Percentiles rank a stretch among this genome's conserved stretches.
phyloP scores from a whole-genome alignment of 30 jellyfish, hydroid and myxozoan species.

The Chrysaora quinquecirrha region DNA sequence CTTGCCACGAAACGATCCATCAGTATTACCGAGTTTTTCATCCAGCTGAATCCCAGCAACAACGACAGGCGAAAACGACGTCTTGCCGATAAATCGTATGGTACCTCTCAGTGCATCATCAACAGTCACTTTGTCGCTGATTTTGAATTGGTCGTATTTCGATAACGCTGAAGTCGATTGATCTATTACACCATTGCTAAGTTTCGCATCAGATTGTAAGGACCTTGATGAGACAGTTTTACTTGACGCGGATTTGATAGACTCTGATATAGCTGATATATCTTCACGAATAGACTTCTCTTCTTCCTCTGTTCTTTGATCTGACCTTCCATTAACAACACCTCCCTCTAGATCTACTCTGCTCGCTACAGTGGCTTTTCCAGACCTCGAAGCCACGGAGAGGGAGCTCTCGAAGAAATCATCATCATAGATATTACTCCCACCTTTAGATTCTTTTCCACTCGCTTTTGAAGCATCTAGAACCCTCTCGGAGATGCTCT shows the following conservation, averaged over 20 bases:
- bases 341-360: no score
- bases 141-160: conserved; percentile 48
- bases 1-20: conserved; percentile 87
- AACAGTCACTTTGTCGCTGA: conserved; percentile 80
- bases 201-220: not conserved
- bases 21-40: conserved; percentile 79
- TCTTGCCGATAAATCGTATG: conserved; percentile 82
- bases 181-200: conserved; percentile 2
- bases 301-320: no score
- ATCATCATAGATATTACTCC: conserved; percentile 62
- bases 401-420: conserved; percentile 78
- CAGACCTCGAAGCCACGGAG: conserved; percentile 3
- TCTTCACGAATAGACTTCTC: no score
- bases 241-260: not conserved
- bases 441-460: not conserved
- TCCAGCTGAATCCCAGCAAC: conserved; percentile 96
- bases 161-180: conserved; percentile 21
- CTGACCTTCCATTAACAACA: no score
- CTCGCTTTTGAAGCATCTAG: not conserved
- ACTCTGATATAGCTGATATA: conserved; percentile 7
- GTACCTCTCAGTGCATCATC: conserved; percentile 79
- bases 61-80: conserved; percentile 82
- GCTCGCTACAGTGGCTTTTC: no score
- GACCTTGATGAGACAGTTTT: not conserved
- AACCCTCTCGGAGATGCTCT: conserved; percentile 7